Evolutionary conservation across 2,797 vertebrate genomes (phyloP).

Genomic region (Perodicticus potto): DNA sequence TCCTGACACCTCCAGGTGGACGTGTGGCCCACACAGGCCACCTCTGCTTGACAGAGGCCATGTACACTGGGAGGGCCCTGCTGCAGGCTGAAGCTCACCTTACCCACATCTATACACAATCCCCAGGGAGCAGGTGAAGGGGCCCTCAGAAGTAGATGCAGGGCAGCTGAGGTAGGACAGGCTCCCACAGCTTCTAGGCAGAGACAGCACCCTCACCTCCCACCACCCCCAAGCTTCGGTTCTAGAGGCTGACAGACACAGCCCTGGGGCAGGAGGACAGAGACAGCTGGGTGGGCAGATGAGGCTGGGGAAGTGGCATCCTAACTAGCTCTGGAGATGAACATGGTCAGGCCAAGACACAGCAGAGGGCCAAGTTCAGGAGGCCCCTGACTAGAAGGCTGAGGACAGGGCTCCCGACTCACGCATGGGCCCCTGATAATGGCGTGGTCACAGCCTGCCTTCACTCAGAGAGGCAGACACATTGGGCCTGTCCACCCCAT

Average conservation of each 20-base stretch:
- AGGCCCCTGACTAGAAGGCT: not conserved
- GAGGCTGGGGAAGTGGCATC: fast-evolving
- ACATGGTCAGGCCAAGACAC: not conserved
- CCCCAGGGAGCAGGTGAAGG: not conserved
- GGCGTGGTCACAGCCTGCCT: not conserved
- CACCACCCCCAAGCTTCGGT: not conserved
- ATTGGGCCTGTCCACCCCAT: too few species aligned
- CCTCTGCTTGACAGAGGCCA: not conserved
- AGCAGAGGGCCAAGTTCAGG: not conserved
- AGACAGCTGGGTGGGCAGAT: not conserved
- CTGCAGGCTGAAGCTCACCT: not conserved
- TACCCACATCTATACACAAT: too few species aligned
- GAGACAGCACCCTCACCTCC: not conserved
- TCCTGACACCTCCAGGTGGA: not conserved
- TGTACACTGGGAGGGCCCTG: too few species aligned
- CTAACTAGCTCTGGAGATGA: not conserved
- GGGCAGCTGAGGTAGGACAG: not conserved
- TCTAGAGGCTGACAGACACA: not conserved
- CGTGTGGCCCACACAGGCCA: not conserved
- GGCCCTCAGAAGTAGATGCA: not conserved
- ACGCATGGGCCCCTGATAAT: not conserved
- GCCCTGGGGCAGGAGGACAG: not conserved
- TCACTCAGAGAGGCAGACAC: not conserved
- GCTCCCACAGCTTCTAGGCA: not conserved
- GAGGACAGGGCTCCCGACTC: not conserved